Base-by-base conservation (phyloP, 2,888 invertebrate genomes). In the Nomada lathburiana region DNA sequence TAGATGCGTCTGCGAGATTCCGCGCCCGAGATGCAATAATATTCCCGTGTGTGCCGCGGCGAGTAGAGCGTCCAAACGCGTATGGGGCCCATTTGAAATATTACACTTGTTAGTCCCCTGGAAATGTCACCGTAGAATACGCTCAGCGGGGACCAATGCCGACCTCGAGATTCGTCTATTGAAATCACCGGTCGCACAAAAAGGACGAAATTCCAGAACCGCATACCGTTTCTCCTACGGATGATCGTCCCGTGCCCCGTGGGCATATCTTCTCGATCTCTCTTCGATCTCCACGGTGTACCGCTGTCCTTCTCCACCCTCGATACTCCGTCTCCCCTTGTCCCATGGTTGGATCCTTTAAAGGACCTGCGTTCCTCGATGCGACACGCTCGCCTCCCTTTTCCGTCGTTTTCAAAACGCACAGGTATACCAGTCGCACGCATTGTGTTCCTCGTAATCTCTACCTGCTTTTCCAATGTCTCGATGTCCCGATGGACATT, bases 71-170 rank as follows among this genome's bases (percentile, higher is more conserved):
- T 0, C 53, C 23, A 42, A 75, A 62, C 29, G 70, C 52, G 67
- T 74, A 83, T 76, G 76, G 64, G 71, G 10, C 2, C 65, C 80
- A 57, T 80, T 85, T 87, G 88, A 88, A 86, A 89, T 89, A 89
- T 89, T 88, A 86, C 82, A 84, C 81, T 77, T 76, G 75, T 80
- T 80, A 76, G 73, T 64, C 69, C 78, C 26, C 70, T 78, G 80
- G 76, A 89, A 90, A 87, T 87, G 89, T 90, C 89, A 85, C 83
- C 85, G 88, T 83, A 81, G 89, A 87, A 87, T 87, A 88, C 86
- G 86, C 91, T 82, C 91, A 89, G 91, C 91, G 82, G 91, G 90
- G 77, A 85, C 88, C 88, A 59, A 79, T 73, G 76, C 68, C 87
- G 80, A 76, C 82, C 76, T 84, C 69, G 81, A 87, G 88, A 83